These are phyloP conservation scores for Sciurus niger DNA, from an alignment of 2,113 vertebrate species.

Conservation along the genomic window DNA sequence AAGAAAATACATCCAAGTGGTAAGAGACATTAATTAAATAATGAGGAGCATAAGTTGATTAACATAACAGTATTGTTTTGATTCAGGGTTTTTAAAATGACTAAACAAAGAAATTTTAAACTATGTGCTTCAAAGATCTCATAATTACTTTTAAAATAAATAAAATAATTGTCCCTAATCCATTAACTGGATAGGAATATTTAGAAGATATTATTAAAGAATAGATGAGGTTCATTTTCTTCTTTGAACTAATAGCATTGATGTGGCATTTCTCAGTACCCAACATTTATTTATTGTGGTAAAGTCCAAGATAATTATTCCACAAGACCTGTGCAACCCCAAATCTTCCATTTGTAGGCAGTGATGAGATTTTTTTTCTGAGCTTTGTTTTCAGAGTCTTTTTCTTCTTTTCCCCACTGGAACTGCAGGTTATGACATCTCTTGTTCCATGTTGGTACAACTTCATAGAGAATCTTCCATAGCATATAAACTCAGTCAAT, in stretches of 20 bases:
- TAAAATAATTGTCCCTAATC: constrained; percentile 51
- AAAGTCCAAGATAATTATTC: constrained; percentile 71
- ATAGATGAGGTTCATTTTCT: constrained; percentile 53
- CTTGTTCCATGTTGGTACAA: background rate
- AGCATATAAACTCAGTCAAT: background rate
- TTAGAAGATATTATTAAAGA: constrained; percentile 33
- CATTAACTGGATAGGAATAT: constrained; percentile 56
- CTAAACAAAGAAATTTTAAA: background rate
- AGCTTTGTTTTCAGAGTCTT: background rate
- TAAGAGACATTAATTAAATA: background rate
- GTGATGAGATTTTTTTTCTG: background rate
- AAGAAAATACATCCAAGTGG: constrained; percentile 34
- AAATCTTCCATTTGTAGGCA: background rate
- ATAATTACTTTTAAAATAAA: constrained; percentile 74
- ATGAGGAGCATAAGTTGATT: constrained; percentile 3
- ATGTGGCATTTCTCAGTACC: constrained; percentile 43
- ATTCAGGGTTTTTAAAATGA: constrained; percentile 55
- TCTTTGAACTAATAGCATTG: constrained; percentile 61
- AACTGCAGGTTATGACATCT: background rate
- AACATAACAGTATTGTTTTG: background rate
- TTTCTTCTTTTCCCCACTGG: background rate
- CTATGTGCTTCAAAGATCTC: background rate
- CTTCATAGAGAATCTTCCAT: background rate
- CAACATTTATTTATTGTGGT: constrained; percentile 35
- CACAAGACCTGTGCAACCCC: background rate